Percentiles rank a stretch among this genome's conserved stretches.
Evolutionary conservation across 1,140 invertebrate genomes (phyloP).

Genomic region (Archivesica marissinica): DNA sequence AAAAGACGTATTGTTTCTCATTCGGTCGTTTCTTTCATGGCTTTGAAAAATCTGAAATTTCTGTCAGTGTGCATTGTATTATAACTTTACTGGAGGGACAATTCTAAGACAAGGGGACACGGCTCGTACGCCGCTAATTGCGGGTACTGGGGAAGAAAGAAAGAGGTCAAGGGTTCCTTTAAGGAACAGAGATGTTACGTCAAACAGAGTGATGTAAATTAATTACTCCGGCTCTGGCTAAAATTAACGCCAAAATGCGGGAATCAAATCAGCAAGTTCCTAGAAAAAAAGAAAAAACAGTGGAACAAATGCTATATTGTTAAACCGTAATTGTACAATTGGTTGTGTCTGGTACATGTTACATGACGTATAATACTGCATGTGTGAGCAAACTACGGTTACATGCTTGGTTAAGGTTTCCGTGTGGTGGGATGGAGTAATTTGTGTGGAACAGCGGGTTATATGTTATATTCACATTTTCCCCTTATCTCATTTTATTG

Average conservation of each 20-base stretch:
- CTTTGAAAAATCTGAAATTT: constrained; percentile 36
- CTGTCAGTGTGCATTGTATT: constrained; percentile 44
- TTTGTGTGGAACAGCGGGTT: too few species aligned
- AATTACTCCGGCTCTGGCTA: constrained; percentile 19
- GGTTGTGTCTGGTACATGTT: background rate
- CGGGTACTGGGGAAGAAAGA: constrained; percentile 26
- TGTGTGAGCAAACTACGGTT: too few species aligned
- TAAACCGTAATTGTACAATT: constrained; percentile 1
- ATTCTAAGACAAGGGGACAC: background rate
- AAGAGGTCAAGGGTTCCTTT: constrained; percentile 35
- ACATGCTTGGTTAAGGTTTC: too few species aligned
- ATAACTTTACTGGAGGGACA: constrained; percentile 39
- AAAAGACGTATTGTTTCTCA: constrained; percentile 32
- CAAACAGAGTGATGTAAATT: constrained; percentile 11
- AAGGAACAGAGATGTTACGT: constrained; percentile 41
- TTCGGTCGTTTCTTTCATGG: constrained; percentile 36
- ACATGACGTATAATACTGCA: too few species aligned
- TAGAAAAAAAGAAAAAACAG: background rate
- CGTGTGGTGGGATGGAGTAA: too few species aligned
- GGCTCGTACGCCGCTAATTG: constrained; percentile 48
- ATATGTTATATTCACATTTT: too few species aligned
- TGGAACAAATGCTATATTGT: constrained; percentile 7
- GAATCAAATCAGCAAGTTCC: constrained; percentile 11
- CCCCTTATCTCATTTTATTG: too few species aligned
- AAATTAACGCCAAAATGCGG: constrained; percentile 43